Percentiles rank a stretch among this genome's conserved stretches.
Conservation (phyloP, 2,797 vertebrate species). For the Poeciliopsis turneri region DNA sequence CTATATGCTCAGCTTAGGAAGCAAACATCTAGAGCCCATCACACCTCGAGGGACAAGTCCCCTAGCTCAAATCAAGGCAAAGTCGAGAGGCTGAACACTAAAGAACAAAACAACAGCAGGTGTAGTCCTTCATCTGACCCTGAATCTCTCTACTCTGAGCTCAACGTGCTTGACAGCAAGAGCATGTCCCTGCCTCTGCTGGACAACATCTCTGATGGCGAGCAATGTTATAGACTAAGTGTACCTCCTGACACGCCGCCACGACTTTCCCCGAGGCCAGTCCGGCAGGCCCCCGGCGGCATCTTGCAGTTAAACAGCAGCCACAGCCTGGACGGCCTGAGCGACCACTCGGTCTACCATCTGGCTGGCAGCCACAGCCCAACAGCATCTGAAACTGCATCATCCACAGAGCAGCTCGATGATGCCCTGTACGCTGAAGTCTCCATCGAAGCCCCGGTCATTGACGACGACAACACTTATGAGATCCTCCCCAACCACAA, state of each 20-base stretch:
- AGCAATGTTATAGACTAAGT: constrained; percentile 44
- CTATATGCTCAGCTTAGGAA: constrained; percentile 79
- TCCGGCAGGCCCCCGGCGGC: constrained; percentile 26
- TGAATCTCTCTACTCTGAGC: constrained; percentile 71
- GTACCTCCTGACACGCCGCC: constrained; percentile 48
- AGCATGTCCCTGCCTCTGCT: constrained; percentile 68
- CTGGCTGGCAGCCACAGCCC: constrained; percentile 58
- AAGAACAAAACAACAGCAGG: constrained; percentile 27
- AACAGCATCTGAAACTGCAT: background rate
- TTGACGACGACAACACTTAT: constrained; percentile 54
- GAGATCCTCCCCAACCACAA: constrained; percentile 58
- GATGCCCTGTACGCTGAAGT: constrained; percentile 69
- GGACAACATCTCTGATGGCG: constrained; percentile 46
- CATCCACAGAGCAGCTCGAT: constrained; percentile 2
- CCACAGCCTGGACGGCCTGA: constrained; percentile 61
- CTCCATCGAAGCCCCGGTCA: constrained; percentile 20
- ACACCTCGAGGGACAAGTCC: constrained; percentile 27
- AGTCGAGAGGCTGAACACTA: constrained; percentile 9
- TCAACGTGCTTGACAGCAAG: constrained; percentile 66
- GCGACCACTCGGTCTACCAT: constrained; percentile 61
- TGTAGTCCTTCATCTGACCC: constrained; percentile 16
- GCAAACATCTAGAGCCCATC: constrained; percentile 27
- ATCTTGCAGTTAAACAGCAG: constrained; percentile 18
- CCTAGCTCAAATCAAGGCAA: constrained; percentile 6
- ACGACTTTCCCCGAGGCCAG: constrained; percentile 64